Conservation (phyloP, 23 tunicate genomes). For the Trididemnum nubilum region DNA sequence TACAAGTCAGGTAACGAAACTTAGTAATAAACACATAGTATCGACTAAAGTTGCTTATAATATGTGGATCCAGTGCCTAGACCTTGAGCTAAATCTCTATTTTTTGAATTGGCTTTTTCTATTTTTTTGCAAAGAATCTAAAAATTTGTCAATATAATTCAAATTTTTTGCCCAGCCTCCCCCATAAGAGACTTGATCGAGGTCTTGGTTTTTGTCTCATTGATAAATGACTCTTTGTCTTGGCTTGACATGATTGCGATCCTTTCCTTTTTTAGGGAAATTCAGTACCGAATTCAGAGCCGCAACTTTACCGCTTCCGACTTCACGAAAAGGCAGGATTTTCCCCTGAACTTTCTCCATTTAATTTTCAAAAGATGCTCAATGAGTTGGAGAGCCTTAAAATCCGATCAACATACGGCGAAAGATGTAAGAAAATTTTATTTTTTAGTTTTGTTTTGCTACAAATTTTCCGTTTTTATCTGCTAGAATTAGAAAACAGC, state of each 20-base stretch:
- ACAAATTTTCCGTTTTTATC: not conserved
- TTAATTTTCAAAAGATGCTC: constrained; percentile 84
- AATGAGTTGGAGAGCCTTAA: constrained; percentile 49
- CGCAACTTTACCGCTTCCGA: constrained; percentile 63
- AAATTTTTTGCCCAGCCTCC: too few relatives aligned
- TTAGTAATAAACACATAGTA: not conserved
- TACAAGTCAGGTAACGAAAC: constrained; percentile 64
- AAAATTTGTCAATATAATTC: too few relatives aligned
- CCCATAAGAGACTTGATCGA: too few relatives aligned
- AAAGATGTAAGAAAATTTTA: constrained; percentile 46
- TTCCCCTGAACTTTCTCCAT: constrained; percentile 58
- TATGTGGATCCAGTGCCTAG: not conserved
- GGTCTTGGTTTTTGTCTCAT: too few relatives aligned
- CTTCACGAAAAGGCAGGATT: constrained; percentile 91
- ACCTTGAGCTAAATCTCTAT: not conserved
- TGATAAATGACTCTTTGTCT: too few relatives aligned
- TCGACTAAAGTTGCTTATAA: not conserved
- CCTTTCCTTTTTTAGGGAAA: constrained; percentile 51
- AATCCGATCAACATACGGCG: constrained; percentile 78
- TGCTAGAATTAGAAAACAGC: too few relatives aligned
- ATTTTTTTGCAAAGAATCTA: too few relatives aligned
- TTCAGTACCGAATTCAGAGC: constrained; percentile 46
- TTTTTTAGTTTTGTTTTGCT: not conserved
- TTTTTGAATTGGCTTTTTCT: not conserved
- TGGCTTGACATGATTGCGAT: too few relatives aligned